phyloP scores from a whole-genome alignment of 2,888 invertebrate genomes.

The Merodon equestris region DNA sequence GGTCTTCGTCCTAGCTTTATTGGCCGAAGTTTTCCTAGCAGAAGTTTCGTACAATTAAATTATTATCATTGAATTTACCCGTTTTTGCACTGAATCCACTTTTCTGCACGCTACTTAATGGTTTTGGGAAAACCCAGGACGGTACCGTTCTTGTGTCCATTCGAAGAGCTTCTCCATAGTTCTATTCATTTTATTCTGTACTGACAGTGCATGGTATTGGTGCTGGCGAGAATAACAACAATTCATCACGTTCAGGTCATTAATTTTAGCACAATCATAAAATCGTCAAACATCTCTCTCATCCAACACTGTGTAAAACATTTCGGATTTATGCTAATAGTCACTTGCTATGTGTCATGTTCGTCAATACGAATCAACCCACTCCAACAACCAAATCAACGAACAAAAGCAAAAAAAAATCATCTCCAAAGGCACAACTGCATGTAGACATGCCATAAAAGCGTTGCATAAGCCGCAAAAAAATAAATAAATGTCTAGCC shows the following conservation, averaged over 20 bases:
- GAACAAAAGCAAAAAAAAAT: slow-evolving; percentile 14
- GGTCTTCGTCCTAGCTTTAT: too few species aligned
- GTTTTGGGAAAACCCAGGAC: too few species aligned
- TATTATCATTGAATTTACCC: too few species aligned
- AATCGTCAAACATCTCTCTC: too few species aligned
- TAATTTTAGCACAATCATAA: not conserved
- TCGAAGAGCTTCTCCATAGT: too few species aligned
- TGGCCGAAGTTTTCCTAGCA: too few species aligned
- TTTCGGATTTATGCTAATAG: slow-evolving; percentile 58
- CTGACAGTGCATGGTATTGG: too few species aligned
- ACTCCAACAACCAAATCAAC: slow-evolving; percentile 19
- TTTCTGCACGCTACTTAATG: too few species aligned
- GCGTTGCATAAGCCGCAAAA: slow-evolving; percentile 60
- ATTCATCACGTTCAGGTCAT: not conserved
- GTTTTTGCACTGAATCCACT: too few species aligned
- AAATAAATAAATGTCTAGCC: slow-evolving; percentile 34
- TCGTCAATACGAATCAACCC: slow-evolving; percentile 14
- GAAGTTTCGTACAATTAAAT: too few species aligned
- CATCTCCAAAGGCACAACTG: slow-evolving; percentile 17
- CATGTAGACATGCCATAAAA: slow-evolving; percentile 55
- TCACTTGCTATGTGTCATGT: slow-evolving; percentile 37
- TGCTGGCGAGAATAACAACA: slow-evolving; percentile 20
- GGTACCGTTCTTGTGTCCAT: too few species aligned
- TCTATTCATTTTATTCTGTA: too few species aligned
- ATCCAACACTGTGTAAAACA: slow-evolving; percentile 16